Percentiles rank a stretch among this genome's conserved stretches.
These are phyloP conservation scores for Dicentrarchus labrax DNA, from an alignment of 2,113 vertebrate genomes.

Conservation along the genomic window DNA sequence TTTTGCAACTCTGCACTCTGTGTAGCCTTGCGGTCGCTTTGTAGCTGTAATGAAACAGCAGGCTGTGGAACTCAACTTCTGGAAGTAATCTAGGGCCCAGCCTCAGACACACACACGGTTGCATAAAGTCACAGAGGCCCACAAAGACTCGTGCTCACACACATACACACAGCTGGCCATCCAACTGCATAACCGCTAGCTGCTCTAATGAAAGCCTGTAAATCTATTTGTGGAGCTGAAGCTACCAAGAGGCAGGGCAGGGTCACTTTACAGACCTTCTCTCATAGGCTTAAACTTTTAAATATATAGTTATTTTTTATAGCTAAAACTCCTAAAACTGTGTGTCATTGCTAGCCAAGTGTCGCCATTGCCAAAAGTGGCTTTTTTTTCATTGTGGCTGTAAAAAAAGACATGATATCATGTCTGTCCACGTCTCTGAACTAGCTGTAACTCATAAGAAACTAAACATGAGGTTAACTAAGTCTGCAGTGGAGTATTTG, in stretches of 20 bases:
- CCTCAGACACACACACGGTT: conserved; percentile 47
- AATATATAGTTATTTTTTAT: conserved; percentile 73
- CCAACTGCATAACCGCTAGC: conserved; percentile 68
- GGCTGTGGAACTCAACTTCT: conserved; percentile 73
- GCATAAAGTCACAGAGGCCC: conserved; percentile 40
- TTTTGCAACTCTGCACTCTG: conserved; percentile 77
- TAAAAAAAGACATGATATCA: conserved; percentile 59
- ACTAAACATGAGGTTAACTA: conserved; percentile 21
- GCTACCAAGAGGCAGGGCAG: conserved; percentile 70
- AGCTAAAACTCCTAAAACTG: conserved; percentile 58
- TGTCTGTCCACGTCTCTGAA: conserved; percentile 38
- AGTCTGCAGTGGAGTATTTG: background rate
- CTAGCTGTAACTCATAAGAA: conserved; percentile 17
- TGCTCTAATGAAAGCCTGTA: conserved; percentile 81
- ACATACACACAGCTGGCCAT: conserved; percentile 61
- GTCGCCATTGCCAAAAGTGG: conserved; percentile 27
- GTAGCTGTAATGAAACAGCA: conserved; percentile 80
- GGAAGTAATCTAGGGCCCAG: conserved; percentile 78
- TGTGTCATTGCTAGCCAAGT: conserved; percentile 53
- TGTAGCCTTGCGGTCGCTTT: conserved; percentile 77
- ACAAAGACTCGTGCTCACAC: conserved; percentile 22
- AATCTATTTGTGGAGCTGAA: conserved; percentile 79
- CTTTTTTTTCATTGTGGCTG: conserved; percentile 7
- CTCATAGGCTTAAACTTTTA: conserved; percentile 62
- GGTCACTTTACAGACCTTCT: conserved; percentile 69